Evolutionary conservation across 2,797 vertebrate species (phyloP).

Genomic region (Phoebastria nigripes): DNA sequence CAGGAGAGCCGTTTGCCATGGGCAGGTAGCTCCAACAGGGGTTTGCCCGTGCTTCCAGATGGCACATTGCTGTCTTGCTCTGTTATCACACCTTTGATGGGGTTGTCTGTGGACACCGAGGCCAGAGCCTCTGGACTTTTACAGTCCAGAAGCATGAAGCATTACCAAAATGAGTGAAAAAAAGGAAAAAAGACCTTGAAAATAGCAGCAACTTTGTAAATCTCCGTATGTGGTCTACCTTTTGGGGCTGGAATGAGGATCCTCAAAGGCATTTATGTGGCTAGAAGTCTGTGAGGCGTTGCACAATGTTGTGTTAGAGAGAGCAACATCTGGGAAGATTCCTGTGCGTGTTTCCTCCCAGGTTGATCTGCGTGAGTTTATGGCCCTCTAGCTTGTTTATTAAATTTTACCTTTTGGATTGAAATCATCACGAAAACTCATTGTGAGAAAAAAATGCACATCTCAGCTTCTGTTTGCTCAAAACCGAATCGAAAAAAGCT

Average conservation of each 20-base stretch:
- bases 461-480: neutral
- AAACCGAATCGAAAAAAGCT: neutral
- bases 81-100: neutral
- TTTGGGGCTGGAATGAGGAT: neutral
- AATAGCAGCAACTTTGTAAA: neutral
- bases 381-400: neutral
- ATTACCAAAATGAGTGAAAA: neutral
- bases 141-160: neutral
- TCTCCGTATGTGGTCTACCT: neutral
- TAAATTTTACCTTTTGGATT: neutral
- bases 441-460: neutral
- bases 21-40: neutral
- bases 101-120: neutral
- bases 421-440: neutral
- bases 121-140: neutral
- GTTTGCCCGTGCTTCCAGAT: fast-evolving
- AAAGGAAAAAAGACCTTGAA: neutral
- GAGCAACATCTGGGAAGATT: neutral
- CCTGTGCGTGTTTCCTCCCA: neutral
- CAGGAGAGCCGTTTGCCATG: neutral
- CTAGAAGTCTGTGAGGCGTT: neutral
- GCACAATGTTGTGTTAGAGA: neutral
- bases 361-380: neutral
- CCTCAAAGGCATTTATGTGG: neutral
- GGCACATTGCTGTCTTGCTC: neutral